phyloP scores from a whole-genome alignment of 1,140 invertebrate genomes.

The Ditylenchus dipsaci region DNA sequence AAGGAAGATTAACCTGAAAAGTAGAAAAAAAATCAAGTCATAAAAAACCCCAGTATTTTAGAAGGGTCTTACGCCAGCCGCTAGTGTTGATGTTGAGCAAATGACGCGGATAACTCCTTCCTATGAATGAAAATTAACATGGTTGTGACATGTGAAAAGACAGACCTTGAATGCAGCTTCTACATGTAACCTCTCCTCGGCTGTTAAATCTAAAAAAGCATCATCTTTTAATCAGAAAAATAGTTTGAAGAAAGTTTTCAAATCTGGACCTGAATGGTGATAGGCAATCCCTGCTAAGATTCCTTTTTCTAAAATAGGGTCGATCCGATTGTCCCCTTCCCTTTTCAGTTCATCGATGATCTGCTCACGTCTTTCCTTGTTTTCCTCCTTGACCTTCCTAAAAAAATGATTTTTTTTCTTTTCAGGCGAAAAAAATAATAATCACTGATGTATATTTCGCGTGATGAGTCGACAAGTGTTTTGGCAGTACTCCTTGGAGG shows the following conservation, averaged over 20 bases:
- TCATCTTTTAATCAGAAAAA: background rate
- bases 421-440: background rate
- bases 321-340: slow-evolving; percentile 68
- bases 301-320: slow-evolving; percentile 70
- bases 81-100: slow-evolving; percentile 89
- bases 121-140: too few species aligned
- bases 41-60: too few species aligned
- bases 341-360: slow-evolving; percentile 43
- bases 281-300: slow-evolving; percentile 78
- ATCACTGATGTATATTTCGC: slow-evolving; percentile 53
- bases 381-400: too few species aligned
- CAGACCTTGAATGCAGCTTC: slow-evolving; percentile 73
- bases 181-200: slow-evolving; percentile 76
- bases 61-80: too few species aligned
- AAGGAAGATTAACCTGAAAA: slow-evolving; percentile 94
- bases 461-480: slow-evolving; percentile 66
- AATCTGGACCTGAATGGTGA: slow-evolving; percentile 77
- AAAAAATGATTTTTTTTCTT: too few species aligned
- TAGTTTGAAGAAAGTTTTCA: slow-evolving; percentile 60
- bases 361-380: slow-evolving; percentile 19
- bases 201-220: background rate
- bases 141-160: too few species aligned
- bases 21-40: too few species aligned
- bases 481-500: slow-evolving; percentile 84
- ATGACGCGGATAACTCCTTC: slow-evolving; percentile 76